Base-by-base conservation (phyloP, 1,140 invertebrate species). In the Cardiocondyla obscurior region DNA sequence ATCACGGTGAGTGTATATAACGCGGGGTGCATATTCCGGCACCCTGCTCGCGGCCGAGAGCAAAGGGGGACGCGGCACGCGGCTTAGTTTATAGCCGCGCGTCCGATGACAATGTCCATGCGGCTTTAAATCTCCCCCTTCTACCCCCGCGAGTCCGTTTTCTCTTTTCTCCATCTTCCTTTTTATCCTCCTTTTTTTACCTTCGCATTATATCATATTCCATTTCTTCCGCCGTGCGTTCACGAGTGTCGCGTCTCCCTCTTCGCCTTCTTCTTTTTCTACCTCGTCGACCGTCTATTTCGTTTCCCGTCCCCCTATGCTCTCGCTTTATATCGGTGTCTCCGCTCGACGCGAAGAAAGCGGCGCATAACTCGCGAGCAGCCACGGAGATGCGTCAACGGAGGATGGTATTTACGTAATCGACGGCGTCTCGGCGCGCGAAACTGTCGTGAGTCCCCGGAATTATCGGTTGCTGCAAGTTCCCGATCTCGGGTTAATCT, bases 181-280 rank as follows among this genome's bases (percentile, higher is more conserved):
- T 76, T 58, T 76, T 58, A 60, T 62, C 44, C 49, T 87, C 74
- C 81, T 85, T 89, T 86, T n/a, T 82, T 82, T 79, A 83, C 57
- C 65, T 81, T 90, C 84, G 87, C 85, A 90, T 91, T 91, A 91
- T 90, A 91, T 91, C 90, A 91, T 91, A 90, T 90, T 90, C 90
- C 86, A 89, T 86, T 88, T 85, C 90, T 89, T 91, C 87, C 89
- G 86, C 76, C 89, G 81, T 89, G 74, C 58, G 82, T 89, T 87
- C 84, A 81, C 72, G 8, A 62, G 58, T 57, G 51, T 88, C 44
- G 81, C 81, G 44, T 87, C 67, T 72, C 65, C 70, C 87, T 62
- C 53, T 60, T 51, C 72, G 83, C 42, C 39, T 58, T 57, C 58
- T 77, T 82, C 60, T 83, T 85, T 49, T 30, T 72, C 49, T 42